A percentile compares a stretch with the other conserved stretches of the same genome.
These are phyloP conservation scores for Prionailurus bengalensis DNA, from an alignment of 2,113 vertebrate species.

Conservation along the genomic window DNA sequence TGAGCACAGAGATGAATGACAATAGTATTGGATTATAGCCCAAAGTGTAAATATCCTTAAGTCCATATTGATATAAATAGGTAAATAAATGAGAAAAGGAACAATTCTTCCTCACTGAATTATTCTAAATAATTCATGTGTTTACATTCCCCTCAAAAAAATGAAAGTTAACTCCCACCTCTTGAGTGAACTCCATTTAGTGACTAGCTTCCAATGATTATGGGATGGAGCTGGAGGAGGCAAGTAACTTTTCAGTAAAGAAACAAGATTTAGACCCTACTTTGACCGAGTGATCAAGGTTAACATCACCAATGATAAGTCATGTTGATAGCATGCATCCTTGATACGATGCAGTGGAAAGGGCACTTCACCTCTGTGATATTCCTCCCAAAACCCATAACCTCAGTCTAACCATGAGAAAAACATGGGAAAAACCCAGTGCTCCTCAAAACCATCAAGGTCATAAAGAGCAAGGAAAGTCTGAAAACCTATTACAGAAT, in stretches of 20 bases:
- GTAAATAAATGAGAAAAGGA: background rate
- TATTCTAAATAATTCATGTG: background rate
- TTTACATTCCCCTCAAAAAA: background rate
- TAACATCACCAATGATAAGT: background rate
- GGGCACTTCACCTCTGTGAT: background rate
- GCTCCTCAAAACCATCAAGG: background rate
- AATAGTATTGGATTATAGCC: background rate
- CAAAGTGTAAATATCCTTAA: conserved; percentile 13
- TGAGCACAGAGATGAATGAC: background rate
- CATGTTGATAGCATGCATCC: no score
- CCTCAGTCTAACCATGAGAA: background rate
- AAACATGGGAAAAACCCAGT: background rate
- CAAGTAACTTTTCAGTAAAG: background rate
- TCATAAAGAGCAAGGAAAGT: background rate
- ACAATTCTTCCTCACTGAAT: background rate
- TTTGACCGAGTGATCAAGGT: background rate
- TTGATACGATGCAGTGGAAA: background rate
- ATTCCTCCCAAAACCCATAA: background rate
- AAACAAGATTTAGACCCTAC: background rate
- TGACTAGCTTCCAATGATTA: background rate
- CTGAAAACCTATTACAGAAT: background rate
- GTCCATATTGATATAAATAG: background rate
- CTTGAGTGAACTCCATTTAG: background rate
- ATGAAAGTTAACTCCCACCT: background rate
- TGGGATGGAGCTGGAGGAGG: no score